Evolutionary conservation across 2,888 invertebrate species (phyloP).

Genomic region (Anthoptus insignis): DNA sequence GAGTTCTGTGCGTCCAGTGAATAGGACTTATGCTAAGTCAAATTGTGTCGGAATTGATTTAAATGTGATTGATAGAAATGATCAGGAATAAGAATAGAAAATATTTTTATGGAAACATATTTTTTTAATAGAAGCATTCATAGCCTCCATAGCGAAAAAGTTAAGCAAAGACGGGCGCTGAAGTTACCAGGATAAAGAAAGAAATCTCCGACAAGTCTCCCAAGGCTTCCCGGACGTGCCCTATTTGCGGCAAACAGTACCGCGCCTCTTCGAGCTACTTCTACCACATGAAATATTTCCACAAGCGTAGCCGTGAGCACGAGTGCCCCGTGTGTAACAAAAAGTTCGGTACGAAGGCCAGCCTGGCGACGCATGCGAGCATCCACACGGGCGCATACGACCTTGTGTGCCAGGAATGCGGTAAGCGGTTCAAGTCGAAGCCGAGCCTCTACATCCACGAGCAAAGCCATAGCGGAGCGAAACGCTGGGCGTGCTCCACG

Average conservation of each 20-base stretch:
- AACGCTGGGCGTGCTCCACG: constrained; percentile 56
- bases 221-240: constrained; percentile 70
- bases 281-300: constrained; percentile 84
- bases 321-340: constrained; percentile 80
- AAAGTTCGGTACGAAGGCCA: constrained; percentile 74
- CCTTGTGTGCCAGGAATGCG: constrained; percentile 77
- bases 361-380: constrained; percentile 75
- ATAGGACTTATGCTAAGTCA: too few relatives aligned
- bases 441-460: constrained; percentile 83
- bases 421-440: constrained; percentile 78
- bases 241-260: constrained; percentile 78
- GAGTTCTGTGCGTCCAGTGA: too few relatives aligned
- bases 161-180: too few relatives aligned
- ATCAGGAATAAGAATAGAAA: too few relatives aligned
- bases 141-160: too few relatives aligned
- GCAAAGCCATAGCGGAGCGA: constrained; percentile 73
- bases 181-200: neutral
- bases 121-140: too few relatives aligned
- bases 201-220: neutral
- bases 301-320: constrained; percentile 74
- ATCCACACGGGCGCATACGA: constrained; percentile 75
- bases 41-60: too few relatives aligned
- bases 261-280: constrained; percentile 79
- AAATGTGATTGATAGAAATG: too few relatives aligned
- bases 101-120: too few relatives aligned